Percentiles rank a stretch among this genome's conserved stretches.
phyloP scores from a whole-genome alignment of 2,797 vertebrate genomes.

The Coccyzus lansbergi region DNA sequence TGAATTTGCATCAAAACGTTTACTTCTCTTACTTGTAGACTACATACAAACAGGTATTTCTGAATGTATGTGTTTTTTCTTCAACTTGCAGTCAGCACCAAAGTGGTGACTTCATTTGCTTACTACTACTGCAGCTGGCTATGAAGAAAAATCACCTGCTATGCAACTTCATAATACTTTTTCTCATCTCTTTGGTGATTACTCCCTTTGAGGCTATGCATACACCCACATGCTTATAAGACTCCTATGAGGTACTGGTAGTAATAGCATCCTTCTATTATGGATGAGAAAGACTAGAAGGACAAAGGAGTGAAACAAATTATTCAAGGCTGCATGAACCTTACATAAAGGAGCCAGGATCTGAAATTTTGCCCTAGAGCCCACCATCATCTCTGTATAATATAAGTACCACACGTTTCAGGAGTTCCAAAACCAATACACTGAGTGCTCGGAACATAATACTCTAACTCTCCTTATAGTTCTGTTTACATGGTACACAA shows the following conservation, averaged over 20 bases:
- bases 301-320: background rate
- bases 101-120: background rate
- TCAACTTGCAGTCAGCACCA: background rate
- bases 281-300: background rate
- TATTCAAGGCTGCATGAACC: background rate
- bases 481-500: background rate
- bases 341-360: background rate
- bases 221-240: background rate
- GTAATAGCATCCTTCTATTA: background rate
- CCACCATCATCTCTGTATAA: background rate
- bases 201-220: background rate
- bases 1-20: background rate
- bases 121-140: background rate
- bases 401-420: accelerated
- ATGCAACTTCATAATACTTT: background rate
- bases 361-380: background rate
- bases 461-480: background rate
- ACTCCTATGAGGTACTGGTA: background rate
- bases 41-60: background rate
- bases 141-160: background rate
- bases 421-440: background rate
- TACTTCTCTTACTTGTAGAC: background rate
- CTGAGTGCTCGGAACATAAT: background rate
- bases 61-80: background rate
- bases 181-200: background rate